Evolutionary conservation across 1,140 invertebrate species (phyloP).

Genomic region (Vanessa atalanta): DNA sequence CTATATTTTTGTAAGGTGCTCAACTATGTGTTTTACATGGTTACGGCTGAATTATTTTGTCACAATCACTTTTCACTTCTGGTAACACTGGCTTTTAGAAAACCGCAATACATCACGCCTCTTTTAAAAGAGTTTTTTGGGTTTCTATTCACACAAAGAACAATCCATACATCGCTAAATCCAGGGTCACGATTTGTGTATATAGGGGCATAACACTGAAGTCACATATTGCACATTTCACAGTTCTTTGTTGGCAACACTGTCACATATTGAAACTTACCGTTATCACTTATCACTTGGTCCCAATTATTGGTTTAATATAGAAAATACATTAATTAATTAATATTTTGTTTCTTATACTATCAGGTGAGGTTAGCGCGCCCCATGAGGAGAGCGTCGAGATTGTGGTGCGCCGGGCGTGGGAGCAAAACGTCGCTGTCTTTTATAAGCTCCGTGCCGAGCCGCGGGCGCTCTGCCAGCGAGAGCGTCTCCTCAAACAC

Average conservation of each 20-base stretch:
- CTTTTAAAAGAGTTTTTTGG: slow-evolving; percentile 4
- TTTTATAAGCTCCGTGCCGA: slow-evolving; percentile 77
- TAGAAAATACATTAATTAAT: slow-evolving; percentile 65
- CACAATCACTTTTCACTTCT: slow-evolving; percentile 49
- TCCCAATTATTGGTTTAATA: slow-evolving; percentile 65
- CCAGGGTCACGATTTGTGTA: slow-evolving; percentile 34
- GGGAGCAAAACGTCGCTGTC: slow-evolving; percentile 64
- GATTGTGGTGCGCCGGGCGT: slow-evolving; percentile 73
- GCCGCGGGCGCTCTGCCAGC: slow-evolving; percentile 70
- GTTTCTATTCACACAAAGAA: slow-evolving; percentile 22
- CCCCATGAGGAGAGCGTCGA: slow-evolving; percentile 74
- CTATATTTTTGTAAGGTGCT: no score
- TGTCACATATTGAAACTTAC: slow-evolving; percentile 66
- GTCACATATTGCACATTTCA: slow-evolving; percentile 68
- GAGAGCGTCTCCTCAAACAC: slow-evolving; percentile 46
- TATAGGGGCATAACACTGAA: slow-evolving; percentile 59
- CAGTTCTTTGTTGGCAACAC: slow-evolving; percentile 60
- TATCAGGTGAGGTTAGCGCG: slow-evolving; percentile 75
- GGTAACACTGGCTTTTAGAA: slow-evolving; percentile 54
- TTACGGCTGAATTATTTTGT: background rate
- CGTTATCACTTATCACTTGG: slow-evolving; percentile 79
- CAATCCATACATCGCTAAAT: slow-evolving; percentile 44
- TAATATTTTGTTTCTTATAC: slow-evolving; percentile 62
- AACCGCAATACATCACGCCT: slow-evolving; percentile 18
- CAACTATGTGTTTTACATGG: background rate